Conservation (phyloP, 2,797 vertebrate species). For the Enteromius paludinosus region DNA sequence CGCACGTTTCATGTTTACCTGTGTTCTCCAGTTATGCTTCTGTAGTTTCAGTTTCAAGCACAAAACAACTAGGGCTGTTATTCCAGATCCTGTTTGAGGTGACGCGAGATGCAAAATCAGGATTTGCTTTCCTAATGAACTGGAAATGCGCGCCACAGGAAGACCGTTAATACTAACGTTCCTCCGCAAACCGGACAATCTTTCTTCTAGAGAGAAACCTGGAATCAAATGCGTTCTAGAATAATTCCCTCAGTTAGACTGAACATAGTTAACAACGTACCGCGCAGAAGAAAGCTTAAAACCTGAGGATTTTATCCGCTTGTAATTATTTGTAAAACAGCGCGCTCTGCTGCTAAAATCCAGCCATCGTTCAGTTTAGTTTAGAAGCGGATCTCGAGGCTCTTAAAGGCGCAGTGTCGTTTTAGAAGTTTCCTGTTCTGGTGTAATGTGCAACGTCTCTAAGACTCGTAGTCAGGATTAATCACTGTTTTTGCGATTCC, state of each 20-base stretch:
- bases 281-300: neutral
- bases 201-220: neutral
- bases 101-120: slow-evolving; percentile 29
- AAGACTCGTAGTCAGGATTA: neutral
- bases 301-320: neutral
- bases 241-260: neutral
- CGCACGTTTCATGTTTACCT: neutral
- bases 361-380: neutral
- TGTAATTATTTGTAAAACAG: neutral
- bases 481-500: neutral
- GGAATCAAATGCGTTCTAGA: neutral
- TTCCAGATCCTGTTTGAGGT: slow-evolving; percentile 10
- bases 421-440: neutral
- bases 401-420: neutral
- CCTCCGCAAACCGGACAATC: neutral
- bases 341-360: slow-evolving; percentile 6
- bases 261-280: neutral
- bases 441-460: neutral
- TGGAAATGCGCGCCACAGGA: neutral
- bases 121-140: slow-evolving; percentile 36
- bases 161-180: slow-evolving; percentile 1
- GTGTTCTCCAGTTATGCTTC: neutral
- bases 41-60: neutral
- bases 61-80: neutral
- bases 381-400: neutral